These are phyloP conservation scores for Probosciger aterrimus DNA, from an alignment of 2,113 vertebrate species.

Conservation along the genomic window DNA sequence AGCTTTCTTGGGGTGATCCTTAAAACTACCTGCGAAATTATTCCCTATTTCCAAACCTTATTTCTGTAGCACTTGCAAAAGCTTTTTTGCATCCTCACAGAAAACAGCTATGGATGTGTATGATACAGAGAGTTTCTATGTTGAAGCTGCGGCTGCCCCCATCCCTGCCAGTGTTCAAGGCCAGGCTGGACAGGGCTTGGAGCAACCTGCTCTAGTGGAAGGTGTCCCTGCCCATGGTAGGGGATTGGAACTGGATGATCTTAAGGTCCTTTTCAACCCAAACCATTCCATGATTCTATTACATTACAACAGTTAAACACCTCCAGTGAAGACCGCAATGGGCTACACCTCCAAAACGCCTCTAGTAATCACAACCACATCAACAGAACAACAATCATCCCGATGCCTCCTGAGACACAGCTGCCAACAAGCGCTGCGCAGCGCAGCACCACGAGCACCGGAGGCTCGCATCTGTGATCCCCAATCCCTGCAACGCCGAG, in stretches of 20 bases:
- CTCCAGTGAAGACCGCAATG: fast-evolving
- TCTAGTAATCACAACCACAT: background rate
- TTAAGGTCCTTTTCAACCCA: background rate
- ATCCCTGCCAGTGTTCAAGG: background rate
- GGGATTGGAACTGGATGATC: background rate
- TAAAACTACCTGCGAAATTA: background rate
- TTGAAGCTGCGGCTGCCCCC: background rate
- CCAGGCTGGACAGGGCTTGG: background rate
- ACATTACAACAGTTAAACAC: background rate
- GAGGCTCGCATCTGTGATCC: background rate
- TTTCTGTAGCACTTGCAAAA: background rate
- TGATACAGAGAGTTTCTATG: background rate
- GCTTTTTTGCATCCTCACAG: background rate
- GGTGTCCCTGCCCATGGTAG: background rate
- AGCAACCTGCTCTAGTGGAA: background rate
- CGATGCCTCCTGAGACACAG: background rate
- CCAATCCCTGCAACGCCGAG: background rate
- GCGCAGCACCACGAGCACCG: fast-evolving
- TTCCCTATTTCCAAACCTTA: background rate
- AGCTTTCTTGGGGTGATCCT: background rate
- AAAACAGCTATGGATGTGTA: background rate
- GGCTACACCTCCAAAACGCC: background rate
- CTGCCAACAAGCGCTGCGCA: background rate
- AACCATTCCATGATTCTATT: background rate
- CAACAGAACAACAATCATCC: background rate